Base-by-base conservation (phyloP, 2,888 invertebrate genomes). In the Eupeodes luniger region DNA sequence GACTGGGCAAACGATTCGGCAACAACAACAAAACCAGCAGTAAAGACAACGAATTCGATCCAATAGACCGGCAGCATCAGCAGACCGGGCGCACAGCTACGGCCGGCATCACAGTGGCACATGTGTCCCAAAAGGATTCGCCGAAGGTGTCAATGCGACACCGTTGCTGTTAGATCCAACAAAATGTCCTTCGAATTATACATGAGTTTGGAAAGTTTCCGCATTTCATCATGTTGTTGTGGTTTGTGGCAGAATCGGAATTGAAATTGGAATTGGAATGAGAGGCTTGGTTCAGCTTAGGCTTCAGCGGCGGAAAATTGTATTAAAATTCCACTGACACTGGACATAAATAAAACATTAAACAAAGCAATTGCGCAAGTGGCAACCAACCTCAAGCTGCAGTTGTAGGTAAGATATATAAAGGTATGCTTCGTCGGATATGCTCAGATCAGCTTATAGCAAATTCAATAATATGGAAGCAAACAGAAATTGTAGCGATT, bases 281-380 rank as follows among this genome's bases (percentile, higher is more conserved):
- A 19, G 47, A 51, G 53, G 55, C 74, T 51, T 51, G 81, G 70
- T 61, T 47, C 14, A 70, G 64, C 44, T 67, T 72, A 67, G 64
- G 76, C 53, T 72, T 70, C 67, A 66, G 80, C 53, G 1, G n/a
- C 7, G 51, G 83, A 72, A 88, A 83, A 83, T 81, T 84, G 84
- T 84, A 81, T 88, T 84, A 88, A 88, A 81, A 85, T 85, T 88
- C 88, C 85, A 80, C 27, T 67, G 83, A 78, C 88, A 85, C 66
- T 78, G 81, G 77, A 66, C 88, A 88, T 88, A 88, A 88, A 88
- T 88, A 88, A 88, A 88, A 88, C 88, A 88, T 88, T 88, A 88
- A 85, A 88, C 88, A 85, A 88, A 88, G 88, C 88, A 88, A 88
- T 88, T 88, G 88, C 81, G 59, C 87, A 82, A 79, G 81, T 78